Evolutionary conservation across 2,888 invertebrate genomes (phyloP), one percentile per base, ranked within the genome.

Genomic region (Cataglyphis livida): DNA sequence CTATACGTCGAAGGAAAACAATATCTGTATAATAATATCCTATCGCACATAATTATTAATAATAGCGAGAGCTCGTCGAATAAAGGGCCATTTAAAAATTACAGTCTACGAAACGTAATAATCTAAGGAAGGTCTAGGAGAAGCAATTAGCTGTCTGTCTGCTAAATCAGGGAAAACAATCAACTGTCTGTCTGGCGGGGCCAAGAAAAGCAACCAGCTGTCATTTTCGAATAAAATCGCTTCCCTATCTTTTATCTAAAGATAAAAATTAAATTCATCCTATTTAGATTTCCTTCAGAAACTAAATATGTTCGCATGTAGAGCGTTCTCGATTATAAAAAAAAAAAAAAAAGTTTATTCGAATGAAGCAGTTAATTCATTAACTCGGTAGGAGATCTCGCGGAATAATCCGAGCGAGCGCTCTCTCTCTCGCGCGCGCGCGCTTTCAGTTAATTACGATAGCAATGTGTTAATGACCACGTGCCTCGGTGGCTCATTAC

Each of bases 361-460:
- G 38, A 85, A 84, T 81, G 76, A 54, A 79, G 76, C 64, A 12
- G 79, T 73, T 48, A 62, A 65, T 83, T 82, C 81, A 82, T 81
- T 84, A 81, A 82, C 71, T 85, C 75, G 73, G 82, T 85, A 75
- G 71, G 79, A 70, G 59, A 79, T 61, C 59, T 48, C 71, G 59
- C 78, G 59, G 25, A 79, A 79, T 78, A 78, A 59, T 79, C 44
- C 59, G 32, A 12, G 44, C 78, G 15, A 44, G 15, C 70, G 70
- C 70, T 59, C 51, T 15, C 44, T 21, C 70, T 59, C 51, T 15
- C 44, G 3, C 12, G 10, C 65, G 65, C 65, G 21, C 71, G 51
- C 48, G 48, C 64, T 75, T 79, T 71, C 71, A 59, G 71, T 70
- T 79, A 71, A 79, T 79, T 79, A 79, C 48, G 59, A 79, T 79